phyloP scores from a whole-genome alignment of 2,113 vertebrate species.

The Pomatorhinus ruficollis region DNA sequence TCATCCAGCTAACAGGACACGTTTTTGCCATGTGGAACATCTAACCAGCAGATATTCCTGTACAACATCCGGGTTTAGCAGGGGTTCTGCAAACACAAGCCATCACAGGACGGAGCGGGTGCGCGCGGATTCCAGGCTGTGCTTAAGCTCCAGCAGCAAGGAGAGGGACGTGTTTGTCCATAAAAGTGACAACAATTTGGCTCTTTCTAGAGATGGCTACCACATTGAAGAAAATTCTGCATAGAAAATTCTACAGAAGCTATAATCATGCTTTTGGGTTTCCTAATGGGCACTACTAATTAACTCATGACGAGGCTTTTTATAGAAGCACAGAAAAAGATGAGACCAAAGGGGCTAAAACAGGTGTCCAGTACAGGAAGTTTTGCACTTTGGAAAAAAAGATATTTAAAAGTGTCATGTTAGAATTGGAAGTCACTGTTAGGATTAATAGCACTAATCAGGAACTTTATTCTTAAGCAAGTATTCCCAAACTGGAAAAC shows the following conservation, averaged over 20 bases:
- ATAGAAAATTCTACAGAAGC: conserved; percentile 12
- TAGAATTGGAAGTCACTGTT: conserved; percentile 55
- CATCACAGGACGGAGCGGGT: not conserved
- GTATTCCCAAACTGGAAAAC: conserved; percentile 67
- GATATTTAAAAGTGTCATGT: conserved; percentile 9
- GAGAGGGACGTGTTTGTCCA: not conserved
- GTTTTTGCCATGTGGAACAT: not conserved
- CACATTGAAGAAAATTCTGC: not conserved
- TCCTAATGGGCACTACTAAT: not conserved
- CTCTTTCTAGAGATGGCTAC: not conserved
- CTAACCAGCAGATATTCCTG: not conserved
- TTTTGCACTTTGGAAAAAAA: conserved; percentile 35
- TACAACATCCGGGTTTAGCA: not conserved
- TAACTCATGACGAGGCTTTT: not conserved
- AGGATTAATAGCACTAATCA: conserved; percentile 66
- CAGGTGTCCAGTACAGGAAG: conserved; percentile 51
- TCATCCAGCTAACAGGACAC: conserved; percentile 9
- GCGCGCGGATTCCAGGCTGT: not conserved
- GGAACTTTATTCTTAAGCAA: conserved; percentile 66
- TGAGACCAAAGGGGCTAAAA: conserved; percentile 29
- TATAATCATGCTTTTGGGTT: not conserved
- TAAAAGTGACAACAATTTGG: not conserved
- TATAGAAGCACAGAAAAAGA: conserved; percentile 43
- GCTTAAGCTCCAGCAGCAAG: not conserved
- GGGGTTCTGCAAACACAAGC: not conserved